Base-by-base conservation (phyloP, 1,140 invertebrate species). In the Arion vulgaris region DNA sequence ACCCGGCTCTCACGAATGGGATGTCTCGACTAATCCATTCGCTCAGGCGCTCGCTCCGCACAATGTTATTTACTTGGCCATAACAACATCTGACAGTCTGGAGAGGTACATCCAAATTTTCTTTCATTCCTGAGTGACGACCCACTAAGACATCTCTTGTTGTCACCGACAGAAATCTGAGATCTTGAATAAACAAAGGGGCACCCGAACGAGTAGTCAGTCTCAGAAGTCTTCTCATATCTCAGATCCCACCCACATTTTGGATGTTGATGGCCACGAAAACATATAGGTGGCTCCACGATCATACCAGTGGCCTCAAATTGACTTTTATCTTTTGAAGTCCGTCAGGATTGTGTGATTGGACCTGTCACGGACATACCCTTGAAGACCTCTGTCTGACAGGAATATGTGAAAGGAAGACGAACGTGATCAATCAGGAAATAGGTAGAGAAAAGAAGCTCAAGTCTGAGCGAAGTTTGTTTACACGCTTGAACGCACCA, bases 301-400 rank as follows among this genome's bases (percentile, higher is more conserved):
- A 57, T 57, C 9, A 57, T 23, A 26, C 51, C 13, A 39, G 68
- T 13, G 68, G 68, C 1, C 68, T 32, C 32, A 34, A 71, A 71
- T 23, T 39, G 32, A 71, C 9, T 71, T 39, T 5, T 28, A 4
- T 19, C 68, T 13, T 71, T 71, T 71, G 68, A 71, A 71, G 26
- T 71, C 68, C 15, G 4, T 23, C 17, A 28, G 26, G 32, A 4
- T 15, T 5, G 9, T 32, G 11, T 71, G 13, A 71, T 32, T 32
- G 68, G 11, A 23, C 68, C 26, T 71, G 68, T 71, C 68, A 71
- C 32, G 26, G 34, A 15, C 68, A 71, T 71, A 71, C 32, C 68
- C 68, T n/a, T 71, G 68, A 71, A 71, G 68, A 71, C 68, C 32
- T 71, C n/a, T 71, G n/a, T 71, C 68, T 71, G 68, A 71, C 68